Evolutionary conservation across 37 sponge, comb jelly and placozoan genomes (phyloP), one percentile per base, ranked within the genome.

Genomic region (Beroe ovata): DNA sequence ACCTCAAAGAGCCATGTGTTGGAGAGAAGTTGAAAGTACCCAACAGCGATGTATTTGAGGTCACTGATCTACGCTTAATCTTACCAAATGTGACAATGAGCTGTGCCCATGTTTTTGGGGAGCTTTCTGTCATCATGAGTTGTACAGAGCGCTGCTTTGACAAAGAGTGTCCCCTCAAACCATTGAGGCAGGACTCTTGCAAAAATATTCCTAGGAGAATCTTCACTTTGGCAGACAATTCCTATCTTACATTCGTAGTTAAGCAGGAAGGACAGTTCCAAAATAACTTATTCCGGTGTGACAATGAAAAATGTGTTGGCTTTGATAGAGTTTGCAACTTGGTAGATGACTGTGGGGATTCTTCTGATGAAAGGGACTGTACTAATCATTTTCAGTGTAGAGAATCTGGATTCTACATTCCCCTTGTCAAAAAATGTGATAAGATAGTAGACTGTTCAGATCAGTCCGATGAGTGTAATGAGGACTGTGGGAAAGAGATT

Each of bases 291-390:
- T 77, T 77, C 47, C 8, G 22, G 11, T 77, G 84, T 20, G 38
- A 40, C 8, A 77, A 77, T 35, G 33, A 77, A 25, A 23, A 4
- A n/a, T 77, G 84, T 25, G n/a, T 77, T n/a, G 1, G 36, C 4
- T 42, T 36, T 16, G 84, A 77, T 36, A 11, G 23, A 25, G 47
- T 77, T 16, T 77, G 84, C 54, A 77, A 77, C 84, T 35, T 77
- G 20, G 38, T 36, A 2, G 84, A 77, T 42, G 84, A 77, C 54
- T 77, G 84, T 77, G 84, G 84, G 22, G 84, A 77, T 40, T 21
- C 54, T 3, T 42, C 54, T 4, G 84, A 77, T 42, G 84, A 77
- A 25, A 36, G 38, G 47, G 25, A 23, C 28, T 77, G 84, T 20
- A 8, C 0, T 0, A 77, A 77, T 19, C 84, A 77, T 16, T 77